phyloP scores from a whole-genome alignment of 2,113 vertebrate species.

The Nansenia antarctica region DNA sequence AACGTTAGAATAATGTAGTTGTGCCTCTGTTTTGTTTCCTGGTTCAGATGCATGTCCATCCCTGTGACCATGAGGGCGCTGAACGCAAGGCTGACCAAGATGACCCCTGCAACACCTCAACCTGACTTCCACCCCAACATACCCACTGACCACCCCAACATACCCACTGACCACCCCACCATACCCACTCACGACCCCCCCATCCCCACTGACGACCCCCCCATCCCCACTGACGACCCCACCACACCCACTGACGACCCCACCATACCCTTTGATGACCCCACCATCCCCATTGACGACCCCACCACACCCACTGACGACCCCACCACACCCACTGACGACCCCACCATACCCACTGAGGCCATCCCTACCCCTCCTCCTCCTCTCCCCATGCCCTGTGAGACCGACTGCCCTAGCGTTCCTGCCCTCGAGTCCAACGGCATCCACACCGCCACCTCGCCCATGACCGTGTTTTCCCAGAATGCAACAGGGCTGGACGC shows the following conservation, averaged over 20 bases:
- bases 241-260: no score
- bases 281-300: no score
- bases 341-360: background rate
- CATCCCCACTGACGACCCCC: no score
- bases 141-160: no score
- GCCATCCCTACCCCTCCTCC: background rate
- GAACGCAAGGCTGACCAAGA: slow-evolving; percentile 54
- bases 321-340: background rate
- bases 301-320: no score
- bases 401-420: background rate
- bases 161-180: no score
- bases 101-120: background rate
- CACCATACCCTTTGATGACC: no score
- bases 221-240: no score
- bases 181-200: no score
- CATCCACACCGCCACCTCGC: background rate
- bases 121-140: background rate
- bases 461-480: slow-evolving; percentile 9
- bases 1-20: no score
- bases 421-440: slow-evolving; percentile 18
- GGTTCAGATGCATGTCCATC: slow-evolving; percentile 80
- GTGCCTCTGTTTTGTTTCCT: background rate
- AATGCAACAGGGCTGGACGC: slow-evolving; percentile 39
- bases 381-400: background rate
- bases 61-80: slow-evolving; percentile 79